phyloP scores from a whole-genome alignment of 2,888 invertebrate genomes.

The Cenopis cana region DNA sequence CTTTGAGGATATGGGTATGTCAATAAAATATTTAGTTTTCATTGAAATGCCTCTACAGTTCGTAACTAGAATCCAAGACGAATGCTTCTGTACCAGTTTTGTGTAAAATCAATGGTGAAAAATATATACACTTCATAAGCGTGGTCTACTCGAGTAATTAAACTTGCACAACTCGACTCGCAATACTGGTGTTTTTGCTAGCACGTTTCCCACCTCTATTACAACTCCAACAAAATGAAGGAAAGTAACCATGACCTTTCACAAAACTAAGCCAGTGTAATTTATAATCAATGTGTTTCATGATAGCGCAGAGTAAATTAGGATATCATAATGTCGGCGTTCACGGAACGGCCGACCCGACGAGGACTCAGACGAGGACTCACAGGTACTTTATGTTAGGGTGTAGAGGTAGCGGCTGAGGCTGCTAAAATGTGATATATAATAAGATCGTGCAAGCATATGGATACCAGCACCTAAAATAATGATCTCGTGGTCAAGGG shows the following conservation, averaged over 20 bases:
- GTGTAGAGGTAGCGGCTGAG: too few species aligned
- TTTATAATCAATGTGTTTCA: slow-evolving; percentile 53
- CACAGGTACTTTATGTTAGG: neutral
- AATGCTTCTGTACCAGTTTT: neutral
- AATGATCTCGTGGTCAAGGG: too few species aligned
- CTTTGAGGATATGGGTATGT: too few species aligned
- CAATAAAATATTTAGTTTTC: too few species aligned
- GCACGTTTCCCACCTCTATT: neutral
- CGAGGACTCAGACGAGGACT: slow-evolving; percentile 55
- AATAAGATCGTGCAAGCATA: too few species aligned
- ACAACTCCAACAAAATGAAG: slow-evolving; percentile 38
- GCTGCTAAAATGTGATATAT: too few species aligned
- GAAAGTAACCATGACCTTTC: slow-evolving; percentile 67
- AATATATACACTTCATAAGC: neutral
- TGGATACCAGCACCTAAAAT: too few species aligned
- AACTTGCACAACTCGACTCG: too few species aligned
- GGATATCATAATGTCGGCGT: slow-evolving; percentile 47
- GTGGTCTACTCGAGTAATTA: neutral
- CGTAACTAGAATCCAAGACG: neutral
- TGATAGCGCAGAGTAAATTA: slow-evolving; percentile 48
- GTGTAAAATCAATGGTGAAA: neutral
- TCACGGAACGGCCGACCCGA: slow-evolving; percentile 62
- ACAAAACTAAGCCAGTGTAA: slow-evolving; percentile 51
- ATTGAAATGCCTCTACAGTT: neutral
- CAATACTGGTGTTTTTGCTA: too few species aligned